Evolutionary conservation across 1,140 invertebrate species (phyloP).

Genomic region (Saccostrea cuccullata): DNA sequence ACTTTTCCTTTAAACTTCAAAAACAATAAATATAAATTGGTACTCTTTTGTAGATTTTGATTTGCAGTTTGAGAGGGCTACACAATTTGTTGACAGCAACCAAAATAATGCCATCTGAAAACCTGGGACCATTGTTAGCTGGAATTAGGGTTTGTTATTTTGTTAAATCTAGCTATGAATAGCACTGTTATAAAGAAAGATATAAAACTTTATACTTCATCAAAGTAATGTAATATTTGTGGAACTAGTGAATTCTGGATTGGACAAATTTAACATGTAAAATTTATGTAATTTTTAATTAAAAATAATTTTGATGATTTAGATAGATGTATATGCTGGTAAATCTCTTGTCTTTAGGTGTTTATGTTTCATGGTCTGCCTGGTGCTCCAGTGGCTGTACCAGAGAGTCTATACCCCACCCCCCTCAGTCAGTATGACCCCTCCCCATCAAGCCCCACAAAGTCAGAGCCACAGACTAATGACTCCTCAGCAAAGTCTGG

Average conservation of each 20-base stretch:
- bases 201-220: too few species aligned
- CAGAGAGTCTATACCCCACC: slow-evolving; percentile 71
- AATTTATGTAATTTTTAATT: too few species aligned
- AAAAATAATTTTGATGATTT: too few species aligned
- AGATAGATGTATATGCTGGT: neutral
- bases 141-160: slow-evolving; percentile 71
- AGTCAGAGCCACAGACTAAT: slow-evolving; percentile 47
- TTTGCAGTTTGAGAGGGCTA: slow-evolving; percentile 69
- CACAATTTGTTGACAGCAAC: slow-evolving; percentile 72
- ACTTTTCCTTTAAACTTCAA: neutral
- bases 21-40: neutral
- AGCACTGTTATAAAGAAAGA: neutral
- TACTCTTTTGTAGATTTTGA: slow-evolving; percentile 68
- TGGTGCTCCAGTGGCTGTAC: slow-evolving; percentile 62
- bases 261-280: too few species aligned
- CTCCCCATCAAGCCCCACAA: slow-evolving; percentile 41
- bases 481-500: slow-evolving; percentile 41
- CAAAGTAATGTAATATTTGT: too few species aligned
- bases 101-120: slow-evolving; percentile 66
- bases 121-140: slow-evolving; percentile 73
- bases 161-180: neutral
- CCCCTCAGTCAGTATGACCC: slow-evolving; percentile 70
- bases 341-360: slow-evolving; percentile 63
- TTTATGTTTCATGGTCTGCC: slow-evolving; percentile 76
- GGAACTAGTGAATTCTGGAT: too few species aligned